Evolutionary conservation across 2,888 invertebrate genomes (phyloP).

Genomic region (Meteorus cinctellus): DNA sequence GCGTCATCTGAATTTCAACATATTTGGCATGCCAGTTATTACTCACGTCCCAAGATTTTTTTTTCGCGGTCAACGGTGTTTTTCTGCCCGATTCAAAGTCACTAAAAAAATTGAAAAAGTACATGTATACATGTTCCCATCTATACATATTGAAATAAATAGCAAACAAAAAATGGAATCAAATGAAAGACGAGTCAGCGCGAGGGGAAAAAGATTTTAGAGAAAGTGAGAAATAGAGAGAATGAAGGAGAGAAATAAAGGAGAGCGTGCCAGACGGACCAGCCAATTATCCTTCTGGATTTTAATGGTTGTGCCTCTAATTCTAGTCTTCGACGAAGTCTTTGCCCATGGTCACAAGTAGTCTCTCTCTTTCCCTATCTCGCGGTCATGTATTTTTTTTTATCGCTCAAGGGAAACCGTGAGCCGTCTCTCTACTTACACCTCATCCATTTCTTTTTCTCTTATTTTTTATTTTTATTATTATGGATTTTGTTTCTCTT

Average conservation of each 20-base stretch:
- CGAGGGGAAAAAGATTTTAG: conserved; percentile 24
- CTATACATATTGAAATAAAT: neutral
- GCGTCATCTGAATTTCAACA: conserved; percentile 21
- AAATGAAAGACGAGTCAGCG: conserved; percentile 12
- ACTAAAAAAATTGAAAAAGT: neutral
- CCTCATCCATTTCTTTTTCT: conserved; percentile 22
- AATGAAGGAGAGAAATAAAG: conserved; percentile 36
- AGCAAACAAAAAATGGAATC: conserved; percentile 28
- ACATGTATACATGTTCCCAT: neutral
- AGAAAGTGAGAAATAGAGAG: conserved; percentile 37
- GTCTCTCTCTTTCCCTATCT: conserved; percentile 37
- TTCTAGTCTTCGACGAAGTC: conserved; percentile 60
- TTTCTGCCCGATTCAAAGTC: conserved; percentile 24
- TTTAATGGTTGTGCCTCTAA: conserved; percentile 67
- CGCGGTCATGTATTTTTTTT: conserved; percentile 53
- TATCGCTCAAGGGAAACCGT: conserved; percentile 61
- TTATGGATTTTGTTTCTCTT: neutral
- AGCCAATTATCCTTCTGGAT: conserved; percentile 65
- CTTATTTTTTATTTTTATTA: neutral
- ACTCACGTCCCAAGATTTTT: conserved; percentile 1
- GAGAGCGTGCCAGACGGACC: conserved; percentile 40
- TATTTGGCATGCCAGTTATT: conserved; percentile 11
- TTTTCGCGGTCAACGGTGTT: conserved; percentile 14
- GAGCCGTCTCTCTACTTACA: conserved; percentile 22
- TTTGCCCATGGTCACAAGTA: conserved; percentile 51